Conservation (phyloP, 1,140 invertebrate species). For the Nephila pilipes region DNA sequence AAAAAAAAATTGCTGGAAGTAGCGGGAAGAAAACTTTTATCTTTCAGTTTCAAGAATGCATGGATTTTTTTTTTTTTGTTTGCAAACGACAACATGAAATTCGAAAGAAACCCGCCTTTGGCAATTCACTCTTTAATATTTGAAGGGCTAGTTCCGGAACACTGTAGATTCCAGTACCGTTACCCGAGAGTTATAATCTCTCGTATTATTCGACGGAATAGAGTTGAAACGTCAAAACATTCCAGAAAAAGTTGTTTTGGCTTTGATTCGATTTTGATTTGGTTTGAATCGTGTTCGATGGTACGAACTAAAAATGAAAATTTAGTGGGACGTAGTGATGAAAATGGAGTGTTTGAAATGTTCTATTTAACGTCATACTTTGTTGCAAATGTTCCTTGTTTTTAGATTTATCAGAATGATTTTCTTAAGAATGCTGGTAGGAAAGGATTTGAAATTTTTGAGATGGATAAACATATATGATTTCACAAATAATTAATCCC, state of each 20-base stretch:
- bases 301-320: too few relatives aligned
- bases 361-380: too few relatives aligned
- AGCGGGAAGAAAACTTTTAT: background rate
- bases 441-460: too few relatives aligned
- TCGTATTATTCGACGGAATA: background rate
- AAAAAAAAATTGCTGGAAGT: background rate
- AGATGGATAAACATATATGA: too few relatives aligned
- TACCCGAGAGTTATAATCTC: background rate
- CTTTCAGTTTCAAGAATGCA: background rate
- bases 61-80: background rate
- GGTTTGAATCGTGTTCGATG: background rate
- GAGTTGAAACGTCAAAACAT: background rate
- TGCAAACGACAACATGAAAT: background rate
- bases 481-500: too few relatives aligned
- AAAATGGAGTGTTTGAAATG: too few relatives aligned
- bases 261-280: slow-evolving; percentile 2
- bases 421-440: too few relatives aligned
- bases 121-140: background rate
- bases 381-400: too few relatives aligned
- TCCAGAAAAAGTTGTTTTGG: background rate
- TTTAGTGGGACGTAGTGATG: too few relatives aligned
- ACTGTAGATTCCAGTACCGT: background rate
- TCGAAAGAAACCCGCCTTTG: background rate
- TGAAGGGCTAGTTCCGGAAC: background rate
- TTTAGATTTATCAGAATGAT: too few relatives aligned